These are phyloP conservation scores for Andinoacara biseriatus DNA, from an alignment of 2,113 vertebrate species.

Conservation along the genomic window DNA sequence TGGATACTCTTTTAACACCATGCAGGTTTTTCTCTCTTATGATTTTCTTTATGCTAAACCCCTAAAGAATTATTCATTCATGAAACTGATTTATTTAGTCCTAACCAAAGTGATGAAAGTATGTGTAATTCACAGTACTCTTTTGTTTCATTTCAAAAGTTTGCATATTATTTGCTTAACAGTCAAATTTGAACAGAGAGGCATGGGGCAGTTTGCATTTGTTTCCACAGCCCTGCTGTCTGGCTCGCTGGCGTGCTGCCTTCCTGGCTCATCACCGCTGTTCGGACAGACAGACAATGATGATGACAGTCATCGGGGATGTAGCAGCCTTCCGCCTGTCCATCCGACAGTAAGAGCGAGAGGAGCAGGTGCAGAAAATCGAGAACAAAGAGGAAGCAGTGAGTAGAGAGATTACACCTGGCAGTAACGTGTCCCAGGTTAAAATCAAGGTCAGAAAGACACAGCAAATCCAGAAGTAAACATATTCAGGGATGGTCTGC, in stretches of 20 bases:
- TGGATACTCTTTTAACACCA: neutral
- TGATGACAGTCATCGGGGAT: slow-evolving; percentile 72
- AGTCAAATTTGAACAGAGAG: slow-evolving; percentile 43
- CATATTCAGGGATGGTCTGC: neutral
- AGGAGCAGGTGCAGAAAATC: slow-evolving; percentile 65
- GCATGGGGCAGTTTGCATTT: slow-evolving; percentile 58
- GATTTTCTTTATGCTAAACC: neutral
- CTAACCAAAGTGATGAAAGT: slow-evolving; percentile 11
- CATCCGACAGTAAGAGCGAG: slow-evolving; percentile 47
- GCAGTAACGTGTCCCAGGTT: slow-evolving; percentile 17
- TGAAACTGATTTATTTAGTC: slow-evolving; percentile 20
- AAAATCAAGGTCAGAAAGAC: slow-evolving; percentile 26
- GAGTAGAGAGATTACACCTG: slow-evolving; percentile 26
- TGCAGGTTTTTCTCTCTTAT: neutral
- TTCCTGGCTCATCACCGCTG: slow-evolving; percentile 58
- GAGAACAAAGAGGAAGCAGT: slow-evolving; percentile 56
- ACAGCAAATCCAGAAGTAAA: neutral
- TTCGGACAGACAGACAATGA: slow-evolving; percentile 69
- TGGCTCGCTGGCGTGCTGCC: slow-evolving; percentile 59
- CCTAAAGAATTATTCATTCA: slow-evolving; percentile 28
- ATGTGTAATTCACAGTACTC: neutral
- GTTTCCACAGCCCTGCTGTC: slow-evolving; percentile 60
- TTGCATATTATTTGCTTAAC: slow-evolving; percentile 46
- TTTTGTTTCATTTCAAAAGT: slow-evolving; percentile 43
- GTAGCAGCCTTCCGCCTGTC: slow-evolving; percentile 57